Conservation (phyloP, 2,888 invertebrate species). For the Tiliacea citrago region DNA sequence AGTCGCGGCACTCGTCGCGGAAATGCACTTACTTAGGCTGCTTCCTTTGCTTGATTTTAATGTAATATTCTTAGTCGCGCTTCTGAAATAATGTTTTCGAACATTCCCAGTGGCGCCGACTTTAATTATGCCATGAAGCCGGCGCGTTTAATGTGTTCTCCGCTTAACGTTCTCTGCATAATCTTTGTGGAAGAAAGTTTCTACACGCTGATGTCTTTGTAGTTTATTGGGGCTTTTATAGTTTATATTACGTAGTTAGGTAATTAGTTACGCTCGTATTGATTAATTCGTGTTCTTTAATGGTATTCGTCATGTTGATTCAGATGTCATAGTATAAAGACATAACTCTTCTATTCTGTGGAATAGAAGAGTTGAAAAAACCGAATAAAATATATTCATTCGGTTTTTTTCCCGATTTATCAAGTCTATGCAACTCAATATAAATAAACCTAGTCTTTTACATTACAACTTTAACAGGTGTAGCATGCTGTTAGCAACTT, state of each 20-base stretch:
- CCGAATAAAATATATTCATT: background rate
- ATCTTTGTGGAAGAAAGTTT: constrained; percentile 63
- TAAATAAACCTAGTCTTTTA: background rate
- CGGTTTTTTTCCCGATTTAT: background rate
- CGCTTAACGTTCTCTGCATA: constrained; percentile 66
- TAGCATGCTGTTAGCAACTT: background rate
- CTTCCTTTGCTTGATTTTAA: constrained; percentile 74
- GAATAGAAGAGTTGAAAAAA: too few relatives aligned
- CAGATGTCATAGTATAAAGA: background rate
- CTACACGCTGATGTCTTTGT: constrained; percentile 63
- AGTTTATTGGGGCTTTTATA: constrained; percentile 57
- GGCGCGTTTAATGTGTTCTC: constrained; percentile 68
- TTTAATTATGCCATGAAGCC: constrained; percentile 70
- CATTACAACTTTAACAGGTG: too few relatives aligned
- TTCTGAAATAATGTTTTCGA: constrained; percentile 72
- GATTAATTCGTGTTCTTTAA: background rate
- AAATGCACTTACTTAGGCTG: constrained; percentile 77
- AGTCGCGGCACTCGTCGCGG: constrained; percentile 64
- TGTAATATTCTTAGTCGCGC: constrained; percentile 73
- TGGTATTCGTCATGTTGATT: background rate
- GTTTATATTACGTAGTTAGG: constrained; percentile 34
- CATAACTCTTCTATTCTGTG: too few relatives aligned
- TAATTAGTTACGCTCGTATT: background rate
- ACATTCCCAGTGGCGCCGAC: constrained; percentile 68
- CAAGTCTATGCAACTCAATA: background rate